These are phyloP conservation scores for Erpornis zantholeuca DNA, from an alignment of 2,113 vertebrate genomes.

Conservation along the genomic window DNA sequence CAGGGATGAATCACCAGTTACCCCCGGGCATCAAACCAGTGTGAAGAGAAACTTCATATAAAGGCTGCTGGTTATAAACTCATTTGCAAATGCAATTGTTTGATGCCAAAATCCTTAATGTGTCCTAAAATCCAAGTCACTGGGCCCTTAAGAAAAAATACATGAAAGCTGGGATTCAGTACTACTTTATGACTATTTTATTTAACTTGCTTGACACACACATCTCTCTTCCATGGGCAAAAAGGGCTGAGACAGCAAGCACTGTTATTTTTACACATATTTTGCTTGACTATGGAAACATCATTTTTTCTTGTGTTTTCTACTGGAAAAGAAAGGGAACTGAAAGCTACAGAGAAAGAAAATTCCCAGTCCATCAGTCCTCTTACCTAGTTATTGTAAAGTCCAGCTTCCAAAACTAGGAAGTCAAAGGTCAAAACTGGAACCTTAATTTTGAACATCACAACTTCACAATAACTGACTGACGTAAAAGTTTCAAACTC, in stretches of 20 bases:
- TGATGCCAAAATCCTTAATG: neutral
- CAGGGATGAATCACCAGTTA: neutral
- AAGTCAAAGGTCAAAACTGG: neutral
- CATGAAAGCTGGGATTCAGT: neutral
- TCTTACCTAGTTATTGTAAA: neutral
- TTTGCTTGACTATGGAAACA: neutral
- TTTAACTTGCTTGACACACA: neutral
- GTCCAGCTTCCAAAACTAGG: neutral
- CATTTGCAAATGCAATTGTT: neutral
- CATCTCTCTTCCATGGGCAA: neutral
- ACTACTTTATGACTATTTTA: neutral
- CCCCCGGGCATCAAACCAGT: neutral
- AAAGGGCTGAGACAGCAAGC: neutral
- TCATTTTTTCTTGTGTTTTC: neutral
- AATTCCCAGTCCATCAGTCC: neutral
- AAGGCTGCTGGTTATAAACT: neutral
- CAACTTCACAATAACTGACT: neutral
- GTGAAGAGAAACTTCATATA: neutral
- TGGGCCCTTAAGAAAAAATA: neutral
- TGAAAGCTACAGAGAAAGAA: neutral
- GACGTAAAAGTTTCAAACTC: neutral
- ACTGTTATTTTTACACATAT: neutral
- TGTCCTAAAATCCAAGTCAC: neutral
- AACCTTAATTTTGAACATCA: neutral
- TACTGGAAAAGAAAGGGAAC: neutral